Conservation (phyloP, 2,113 vertebrate species). For the Gambusia holbrooki region DNA sequence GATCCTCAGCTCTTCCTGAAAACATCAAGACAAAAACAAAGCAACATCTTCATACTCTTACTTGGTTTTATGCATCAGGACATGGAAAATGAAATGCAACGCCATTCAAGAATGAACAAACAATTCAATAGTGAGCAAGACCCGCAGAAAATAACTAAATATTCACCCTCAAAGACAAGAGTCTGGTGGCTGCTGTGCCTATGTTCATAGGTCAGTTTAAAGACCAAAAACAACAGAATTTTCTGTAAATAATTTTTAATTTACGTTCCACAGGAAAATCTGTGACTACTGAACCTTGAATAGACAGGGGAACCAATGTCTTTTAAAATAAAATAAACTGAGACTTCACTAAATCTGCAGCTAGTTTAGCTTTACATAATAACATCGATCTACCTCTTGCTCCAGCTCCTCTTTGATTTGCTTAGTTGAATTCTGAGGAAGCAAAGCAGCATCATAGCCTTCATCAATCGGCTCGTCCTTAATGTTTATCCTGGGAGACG, state of each 20-base stretch:
- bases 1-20: slow-evolving; percentile 94
- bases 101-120: neutral
- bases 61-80: neutral
- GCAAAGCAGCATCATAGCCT: slow-evolving; percentile 92
- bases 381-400: slow-evolving; percentile 81
- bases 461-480: slow-evolving; percentile 98
- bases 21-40: slow-evolving; percentile 20
- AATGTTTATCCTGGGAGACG: slow-evolving; percentile 86
- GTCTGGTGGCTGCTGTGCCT: neutral
- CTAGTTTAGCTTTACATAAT: too few species aligned
- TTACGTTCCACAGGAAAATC: too few species aligned
- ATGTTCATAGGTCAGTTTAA: too few species aligned
- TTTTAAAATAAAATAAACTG: neutral
- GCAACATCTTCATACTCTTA: too few species aligned
- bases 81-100: too few species aligned
- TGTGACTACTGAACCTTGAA: too few species aligned
- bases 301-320: neutral
- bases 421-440: slow-evolving; percentile 80
- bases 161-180: neutral
- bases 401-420: slow-evolving; percentile 95
- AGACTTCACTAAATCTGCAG: too few species aligned
- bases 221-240: too few species aligned
- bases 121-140: neutral
- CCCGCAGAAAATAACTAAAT: neutral
- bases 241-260: too few species aligned